Percentiles rank a stretch among this genome's conserved stretches.
Conservation (phyloP, 2,888 invertebrate genomes). For the Lepidocyrtoides sp. region DNA sequence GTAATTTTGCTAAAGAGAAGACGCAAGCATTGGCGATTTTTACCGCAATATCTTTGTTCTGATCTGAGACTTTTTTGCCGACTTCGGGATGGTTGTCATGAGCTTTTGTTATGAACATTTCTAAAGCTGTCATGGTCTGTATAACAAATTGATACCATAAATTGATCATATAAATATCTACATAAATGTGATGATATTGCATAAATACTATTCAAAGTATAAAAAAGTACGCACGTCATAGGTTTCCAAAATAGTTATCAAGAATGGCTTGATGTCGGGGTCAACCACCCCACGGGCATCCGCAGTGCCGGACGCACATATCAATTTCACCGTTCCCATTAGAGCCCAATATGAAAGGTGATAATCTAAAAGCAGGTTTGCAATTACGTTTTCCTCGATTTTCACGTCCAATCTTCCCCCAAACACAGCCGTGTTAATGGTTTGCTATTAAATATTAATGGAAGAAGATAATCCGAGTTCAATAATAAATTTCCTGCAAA, state of each 20-base stretch:
- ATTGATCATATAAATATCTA: not conserved
- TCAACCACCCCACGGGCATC: slow-evolving; percentile 39
- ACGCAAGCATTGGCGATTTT: not conserved
- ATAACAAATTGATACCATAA: not conserved
- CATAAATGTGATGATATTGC: not conserved
- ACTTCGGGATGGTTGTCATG: slow-evolving; percentile 6
- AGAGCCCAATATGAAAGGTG: slow-evolving; percentile 34
- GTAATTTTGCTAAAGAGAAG: slow-evolving; percentile 17
- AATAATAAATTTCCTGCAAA: not conserved
- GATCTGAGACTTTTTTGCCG: not conserved
- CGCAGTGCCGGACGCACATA: not conserved
- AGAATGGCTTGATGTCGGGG: slow-evolving; percentile 14
- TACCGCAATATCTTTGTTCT: not conserved
- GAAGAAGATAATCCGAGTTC: not conserved
- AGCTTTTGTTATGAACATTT: slow-evolving; percentile 10
- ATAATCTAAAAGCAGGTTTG: slow-evolving; percentile 31
- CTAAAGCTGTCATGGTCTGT: slow-evolving; percentile 5
- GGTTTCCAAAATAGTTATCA: not conserved
- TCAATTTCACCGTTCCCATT: slow-evolving; percentile 39
- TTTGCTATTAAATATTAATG: slow-evolving; percentile 32
- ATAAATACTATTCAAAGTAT: not conserved
- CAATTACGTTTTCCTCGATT: slow-evolving; percentile 7
- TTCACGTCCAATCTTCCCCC: not conserved
- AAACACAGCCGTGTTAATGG: not conserved
- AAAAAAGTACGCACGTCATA: slow-evolving; percentile 34